These are phyloP conservation scores for Ricordea florida DNA, from an alignment of 92 coral and sea anemone genomes.

Conservation along the genomic window DNA sequence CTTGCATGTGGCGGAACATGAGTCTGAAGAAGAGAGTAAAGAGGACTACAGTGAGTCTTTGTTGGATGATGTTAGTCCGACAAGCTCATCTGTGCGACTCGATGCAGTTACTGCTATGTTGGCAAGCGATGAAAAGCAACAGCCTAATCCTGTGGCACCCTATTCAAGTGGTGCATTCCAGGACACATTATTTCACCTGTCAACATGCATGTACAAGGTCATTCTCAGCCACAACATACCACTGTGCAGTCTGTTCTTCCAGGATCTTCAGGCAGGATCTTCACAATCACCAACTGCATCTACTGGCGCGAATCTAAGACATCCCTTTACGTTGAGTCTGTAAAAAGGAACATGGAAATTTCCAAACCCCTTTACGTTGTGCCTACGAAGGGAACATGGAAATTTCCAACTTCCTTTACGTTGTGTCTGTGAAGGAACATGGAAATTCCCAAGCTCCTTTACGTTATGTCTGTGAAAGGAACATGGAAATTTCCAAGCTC, in stretches of 20 bases:
- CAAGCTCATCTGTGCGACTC: slow-evolving; percentile 4
- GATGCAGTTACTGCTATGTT: slow-evolving; percentile 12
- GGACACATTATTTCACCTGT: slow-evolving; percentile 3
- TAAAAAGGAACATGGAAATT: too few species aligned
- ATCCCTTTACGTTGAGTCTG: too few species aligned
- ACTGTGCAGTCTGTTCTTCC: slow-evolving; percentile 10
- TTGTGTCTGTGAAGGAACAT: too few species aligned
- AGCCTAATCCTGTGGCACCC: slow-evolving; percentile 14
- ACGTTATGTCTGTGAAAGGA: too few species aligned
- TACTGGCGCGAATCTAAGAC: background rate
- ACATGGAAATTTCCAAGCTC: too few species aligned
- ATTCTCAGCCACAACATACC: slow-evolving; percentile 15
- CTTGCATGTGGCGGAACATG: background rate
- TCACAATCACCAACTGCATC: background rate
- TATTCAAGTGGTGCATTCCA: slow-evolving; percentile 15
- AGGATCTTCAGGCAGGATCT: background rate
- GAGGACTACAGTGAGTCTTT: background rate
- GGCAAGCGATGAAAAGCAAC: background rate
- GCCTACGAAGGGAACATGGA: too few species aligned
- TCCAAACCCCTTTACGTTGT: too few species aligned
- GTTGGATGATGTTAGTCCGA: slow-evolving; percentile 10
- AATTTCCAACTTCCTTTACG: too few species aligned
- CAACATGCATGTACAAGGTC: slow-evolving; percentile 10
- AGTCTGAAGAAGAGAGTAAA: slow-evolving; percentile 2
- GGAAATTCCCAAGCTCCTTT: too few species aligned